phyloP scores from a whole-genome alignment of 2,113 vertebrate species.

The Zonotrichia leucophrys region DNA sequence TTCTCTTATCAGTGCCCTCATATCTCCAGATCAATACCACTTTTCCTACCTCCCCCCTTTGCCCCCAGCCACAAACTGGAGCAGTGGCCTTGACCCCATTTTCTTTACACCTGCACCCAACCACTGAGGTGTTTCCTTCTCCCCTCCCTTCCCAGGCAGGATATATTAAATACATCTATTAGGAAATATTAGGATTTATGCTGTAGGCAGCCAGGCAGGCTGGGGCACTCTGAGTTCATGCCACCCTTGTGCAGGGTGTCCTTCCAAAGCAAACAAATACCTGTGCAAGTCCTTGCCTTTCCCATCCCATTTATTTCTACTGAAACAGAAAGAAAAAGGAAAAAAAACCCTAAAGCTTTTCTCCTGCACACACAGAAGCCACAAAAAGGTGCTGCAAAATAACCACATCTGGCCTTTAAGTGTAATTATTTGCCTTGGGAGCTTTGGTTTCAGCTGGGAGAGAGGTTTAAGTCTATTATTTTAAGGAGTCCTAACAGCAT shows the following conservation, averaged over 20 bases:
- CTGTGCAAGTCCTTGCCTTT: not conserved
- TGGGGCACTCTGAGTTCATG: not conserved
- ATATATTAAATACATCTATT: not conserved
- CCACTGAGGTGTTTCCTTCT: not conserved
- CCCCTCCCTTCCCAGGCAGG: not conserved
- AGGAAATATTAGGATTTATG: not conserved
- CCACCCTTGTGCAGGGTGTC: not conserved
- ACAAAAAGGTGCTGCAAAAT: not conserved
- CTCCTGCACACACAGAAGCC: not conserved
- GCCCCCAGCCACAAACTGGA: not conserved
- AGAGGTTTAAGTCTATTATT: not conserved
- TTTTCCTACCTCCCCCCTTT: not conserved
- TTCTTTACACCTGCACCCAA: not conserved
- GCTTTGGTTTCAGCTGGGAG: not conserved
- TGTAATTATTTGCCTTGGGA: not conserved
- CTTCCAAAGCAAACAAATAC: constrained; percentile 4
- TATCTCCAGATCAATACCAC: not conserved
- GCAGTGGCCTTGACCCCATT: not conserved
- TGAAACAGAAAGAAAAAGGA: not conserved
- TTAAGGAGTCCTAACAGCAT: not conserved
- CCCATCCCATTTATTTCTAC: not conserved
- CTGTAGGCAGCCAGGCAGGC: not conserved
- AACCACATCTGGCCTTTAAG: not conserved
- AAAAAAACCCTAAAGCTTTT: not conserved
- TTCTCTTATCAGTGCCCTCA: not conserved